These are phyloP conservation scores for Chelonus formosanus DNA, from an alignment of 2,888 invertebrate genomes.

Conservation along the genomic window DNA sequence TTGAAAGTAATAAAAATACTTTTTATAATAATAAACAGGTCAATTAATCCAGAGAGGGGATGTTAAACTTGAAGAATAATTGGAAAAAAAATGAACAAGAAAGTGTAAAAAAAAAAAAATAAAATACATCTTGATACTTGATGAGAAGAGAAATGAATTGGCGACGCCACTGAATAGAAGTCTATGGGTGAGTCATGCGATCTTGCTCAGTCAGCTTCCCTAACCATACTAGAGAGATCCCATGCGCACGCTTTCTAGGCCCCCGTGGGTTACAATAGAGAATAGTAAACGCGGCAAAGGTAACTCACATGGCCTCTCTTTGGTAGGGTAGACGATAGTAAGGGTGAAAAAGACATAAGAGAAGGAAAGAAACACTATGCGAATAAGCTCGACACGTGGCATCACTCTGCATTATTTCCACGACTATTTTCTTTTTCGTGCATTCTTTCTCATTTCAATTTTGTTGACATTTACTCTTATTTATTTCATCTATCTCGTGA, in stretches of 20 bases:
- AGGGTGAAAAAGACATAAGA: constrained; percentile 6
- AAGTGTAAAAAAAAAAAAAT: neutral
- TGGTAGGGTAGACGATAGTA: neutral
- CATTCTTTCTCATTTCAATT: constrained; percentile 9
- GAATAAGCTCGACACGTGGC: constrained; percentile 36
- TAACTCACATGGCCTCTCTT: constrained; percentile 48
- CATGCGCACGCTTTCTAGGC: constrained; percentile 24
- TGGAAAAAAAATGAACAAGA: neutral
- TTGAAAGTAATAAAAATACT: no score
- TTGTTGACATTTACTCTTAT: constrained; percentile 18
- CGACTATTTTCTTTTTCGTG: constrained; percentile 18
- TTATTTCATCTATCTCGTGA: constrained; percentile 16
- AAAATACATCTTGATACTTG: neutral
- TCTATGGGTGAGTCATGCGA: constrained; percentile 51
- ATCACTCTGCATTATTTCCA: constrained; percentile 42
- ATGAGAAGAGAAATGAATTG: constrained; percentile 15
- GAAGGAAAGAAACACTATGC: neutral
- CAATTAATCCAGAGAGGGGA: neutral
- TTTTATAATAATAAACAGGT: neutral
- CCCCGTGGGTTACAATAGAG: constrained; percentile 37
- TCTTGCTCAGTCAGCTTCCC: constrained; percentile 51
- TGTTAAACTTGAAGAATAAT: no score
- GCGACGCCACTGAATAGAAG: constrained; percentile 34
- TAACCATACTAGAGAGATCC: constrained; percentile 29
- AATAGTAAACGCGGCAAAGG: constrained; percentile 56